Conservation (phyloP, 2,797 vertebrate genomes). For the Cheirogaleus major region DNA sequence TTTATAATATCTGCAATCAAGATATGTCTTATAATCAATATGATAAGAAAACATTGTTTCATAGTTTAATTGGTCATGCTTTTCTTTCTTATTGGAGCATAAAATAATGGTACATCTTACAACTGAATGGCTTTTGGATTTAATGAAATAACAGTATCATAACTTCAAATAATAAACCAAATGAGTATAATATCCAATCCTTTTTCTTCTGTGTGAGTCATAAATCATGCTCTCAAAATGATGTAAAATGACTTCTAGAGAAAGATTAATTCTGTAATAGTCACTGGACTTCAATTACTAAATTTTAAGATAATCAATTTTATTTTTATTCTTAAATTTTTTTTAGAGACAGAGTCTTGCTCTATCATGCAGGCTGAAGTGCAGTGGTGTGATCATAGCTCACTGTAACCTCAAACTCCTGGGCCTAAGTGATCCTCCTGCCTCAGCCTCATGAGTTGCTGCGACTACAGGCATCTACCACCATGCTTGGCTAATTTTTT, state of each 20-base stretch:
- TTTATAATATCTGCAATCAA: constrained; percentile 3
- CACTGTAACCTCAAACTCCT: background rate
- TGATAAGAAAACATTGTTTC: background rate
- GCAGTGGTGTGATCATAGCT: background rate
- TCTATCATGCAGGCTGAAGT: background rate
- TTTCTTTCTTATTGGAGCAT: constrained; percentile 35
- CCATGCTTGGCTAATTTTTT: background rate
- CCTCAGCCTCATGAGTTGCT: background rate
- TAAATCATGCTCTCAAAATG: constrained; percentile 44
- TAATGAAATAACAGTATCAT: constrained; percentile 28
- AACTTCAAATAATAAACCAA: constrained; percentile 27
- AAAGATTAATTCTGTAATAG: constrained; percentile 21
- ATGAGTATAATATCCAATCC: background rate
- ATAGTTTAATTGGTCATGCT: constrained; percentile 6
- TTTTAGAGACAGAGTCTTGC: background rate
- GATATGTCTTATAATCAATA: background rate
- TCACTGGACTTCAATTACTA: constrained; percentile 46
- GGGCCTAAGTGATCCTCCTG: background rate
- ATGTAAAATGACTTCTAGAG: constrained; percentile 52
- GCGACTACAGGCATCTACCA: background rate
- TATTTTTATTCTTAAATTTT: background rate
- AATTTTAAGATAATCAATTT: constrained; percentile 47
- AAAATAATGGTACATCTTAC: constrained; percentile 29
- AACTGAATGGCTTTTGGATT: constrained; percentile 2
- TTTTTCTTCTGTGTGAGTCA: constrained; percentile 37